Conservation (phyloP, 2,113 vertebrate species). For the Lepus europaeus region DNA sequence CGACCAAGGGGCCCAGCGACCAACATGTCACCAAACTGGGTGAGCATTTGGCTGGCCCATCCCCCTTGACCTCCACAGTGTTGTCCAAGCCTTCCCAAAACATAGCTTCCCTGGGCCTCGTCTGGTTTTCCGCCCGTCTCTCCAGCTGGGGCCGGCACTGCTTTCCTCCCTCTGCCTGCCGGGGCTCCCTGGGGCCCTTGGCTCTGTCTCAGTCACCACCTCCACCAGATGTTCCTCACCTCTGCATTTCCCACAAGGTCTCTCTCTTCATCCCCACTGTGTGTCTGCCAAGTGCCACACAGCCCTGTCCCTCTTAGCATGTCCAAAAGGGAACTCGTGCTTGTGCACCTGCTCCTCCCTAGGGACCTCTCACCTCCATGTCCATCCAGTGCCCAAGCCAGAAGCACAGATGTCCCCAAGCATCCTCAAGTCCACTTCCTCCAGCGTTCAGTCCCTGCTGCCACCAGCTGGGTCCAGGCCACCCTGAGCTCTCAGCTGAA, state of each 20-base stretch:
- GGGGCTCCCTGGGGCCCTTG: background rate
- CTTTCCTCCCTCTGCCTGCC: background rate
- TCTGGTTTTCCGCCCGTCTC: background rate
- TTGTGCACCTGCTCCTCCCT: background rate
- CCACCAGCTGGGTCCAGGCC: rapidly evolving
- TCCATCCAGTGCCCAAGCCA: background rate
- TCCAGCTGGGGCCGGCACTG: background rate
- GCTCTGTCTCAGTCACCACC: background rate
- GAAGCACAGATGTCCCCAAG: background rate
- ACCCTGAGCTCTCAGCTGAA: background rate
- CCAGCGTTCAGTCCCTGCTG: background rate
- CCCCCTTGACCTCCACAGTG: constrained; percentile 43
- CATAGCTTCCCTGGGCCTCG: background rate
- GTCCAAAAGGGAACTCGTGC: background rate
- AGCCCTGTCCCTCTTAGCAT: background rate
- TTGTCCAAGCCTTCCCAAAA: constrained; percentile 7
- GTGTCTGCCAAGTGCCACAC: background rate
- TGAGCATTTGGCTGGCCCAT: constrained; percentile 45
- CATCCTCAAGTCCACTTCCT: background rate
- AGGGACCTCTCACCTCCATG: background rate
- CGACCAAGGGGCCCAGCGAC: constrained; percentile 46
- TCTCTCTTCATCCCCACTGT: background rate
- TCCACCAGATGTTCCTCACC: background rate
- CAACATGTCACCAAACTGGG: constrained; percentile 53
- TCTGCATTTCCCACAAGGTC: rapidly evolving